phyloP scores from a whole-genome alignment of 1,140 invertebrate genomes.

The Nymphalis io region DNA sequence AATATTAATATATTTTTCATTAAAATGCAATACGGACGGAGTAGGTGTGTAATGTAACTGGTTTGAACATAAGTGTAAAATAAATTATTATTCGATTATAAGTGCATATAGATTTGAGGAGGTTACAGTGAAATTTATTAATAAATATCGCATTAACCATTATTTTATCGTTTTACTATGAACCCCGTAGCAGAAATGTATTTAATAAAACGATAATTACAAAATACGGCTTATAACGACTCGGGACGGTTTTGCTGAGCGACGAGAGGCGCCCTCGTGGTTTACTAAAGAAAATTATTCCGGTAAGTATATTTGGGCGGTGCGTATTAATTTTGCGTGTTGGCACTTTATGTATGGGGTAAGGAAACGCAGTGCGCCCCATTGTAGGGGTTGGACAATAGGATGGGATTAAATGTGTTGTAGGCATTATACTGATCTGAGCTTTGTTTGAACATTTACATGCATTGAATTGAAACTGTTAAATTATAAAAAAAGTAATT shows the following conservation, averaged over 20 bases:
- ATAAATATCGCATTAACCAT: conserved; percentile 79
- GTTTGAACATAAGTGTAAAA: conserved; percentile 71
- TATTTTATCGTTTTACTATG: conserved; percentile 47
- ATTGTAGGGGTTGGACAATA: conserved; percentile 56
- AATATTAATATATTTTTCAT: conserved; percentile 65
- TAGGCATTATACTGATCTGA: conserved; percentile 70
- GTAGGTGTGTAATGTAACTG: conserved; percentile 63
- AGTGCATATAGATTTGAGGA: conserved; percentile 77
- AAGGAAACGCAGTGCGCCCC: conserved; percentile 36
- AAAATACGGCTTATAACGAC: neutral
- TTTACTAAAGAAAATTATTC: conserved; percentile 54
- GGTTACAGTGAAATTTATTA: conserved; percentile 79
- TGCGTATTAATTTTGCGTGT: conserved; percentile 75
- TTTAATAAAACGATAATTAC: neutral
- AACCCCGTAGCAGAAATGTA: neutral
- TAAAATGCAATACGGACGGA: conserved; percentile 72
- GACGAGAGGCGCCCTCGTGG: conserved; percentile 6
- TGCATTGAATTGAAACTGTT: neutral
- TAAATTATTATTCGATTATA: conserved; percentile 77
- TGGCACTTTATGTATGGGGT: conserved; percentile 54
- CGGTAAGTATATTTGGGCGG: conserved; percentile 71
- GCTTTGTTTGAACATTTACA: conserved; percentile 34
- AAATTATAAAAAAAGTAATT: too few relatives aligned
- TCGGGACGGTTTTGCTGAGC: neutral
- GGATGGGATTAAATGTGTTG: conserved; percentile 72